A percentile compares a stretch with the other conserved stretches of the same genome.
These are phyloP conservation scores for Brenthis ino DNA, from an alignment of 2,888 invertebrate genomes.

Conservation along the genomic window DNA sequence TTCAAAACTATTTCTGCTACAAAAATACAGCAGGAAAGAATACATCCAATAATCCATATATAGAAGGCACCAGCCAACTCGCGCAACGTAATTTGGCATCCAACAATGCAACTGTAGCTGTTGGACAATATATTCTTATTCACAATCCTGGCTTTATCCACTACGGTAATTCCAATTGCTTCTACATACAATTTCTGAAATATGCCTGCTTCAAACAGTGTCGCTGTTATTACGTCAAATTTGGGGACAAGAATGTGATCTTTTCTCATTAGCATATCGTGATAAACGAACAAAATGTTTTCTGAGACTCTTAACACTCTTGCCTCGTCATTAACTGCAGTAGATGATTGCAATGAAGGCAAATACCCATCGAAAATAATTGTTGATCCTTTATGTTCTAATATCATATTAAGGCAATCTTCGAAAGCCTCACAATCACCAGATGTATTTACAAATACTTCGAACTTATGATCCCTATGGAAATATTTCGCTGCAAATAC, in stretches of 20 bases:
- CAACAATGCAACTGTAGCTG: conserved; percentile 62
- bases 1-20: conserved; percentile 48
- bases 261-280: conserved; percentile 64
- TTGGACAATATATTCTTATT: conserved; percentile 53
- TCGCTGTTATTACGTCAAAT: conserved; percentile 48
- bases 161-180: conserved; percentile 56
- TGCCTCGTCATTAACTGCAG: conserved; percentile 61
- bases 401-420: conserved; percentile 50
- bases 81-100: conserved; percentile 58
- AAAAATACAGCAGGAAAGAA: conserved; percentile 53
- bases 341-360: conserved; percentile 52
- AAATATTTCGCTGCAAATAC: conserved; percentile 51
- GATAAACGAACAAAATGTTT: conserved; percentile 57
- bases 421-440: conserved; percentile 50
- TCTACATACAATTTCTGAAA: conserved; percentile 55
- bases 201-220: conserved; percentile 68
- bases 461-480: conserved; percentile 52
- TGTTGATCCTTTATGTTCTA: conserved; percentile 57
- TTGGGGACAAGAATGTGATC: conserved; percentile 47
- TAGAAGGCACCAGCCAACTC: conserved; percentile 61
- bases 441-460: conserved; percentile 52
- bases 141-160: conserved; percentile 52
- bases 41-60: conserved; percentile 58
- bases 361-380: conserved; percentile 53
- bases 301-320: conserved; percentile 53